These are phyloP conservation scores for Oreochromis mossambicus DNA, from an alignment of 2,797 vertebrate genomes.

Conservation along the genomic window DNA sequence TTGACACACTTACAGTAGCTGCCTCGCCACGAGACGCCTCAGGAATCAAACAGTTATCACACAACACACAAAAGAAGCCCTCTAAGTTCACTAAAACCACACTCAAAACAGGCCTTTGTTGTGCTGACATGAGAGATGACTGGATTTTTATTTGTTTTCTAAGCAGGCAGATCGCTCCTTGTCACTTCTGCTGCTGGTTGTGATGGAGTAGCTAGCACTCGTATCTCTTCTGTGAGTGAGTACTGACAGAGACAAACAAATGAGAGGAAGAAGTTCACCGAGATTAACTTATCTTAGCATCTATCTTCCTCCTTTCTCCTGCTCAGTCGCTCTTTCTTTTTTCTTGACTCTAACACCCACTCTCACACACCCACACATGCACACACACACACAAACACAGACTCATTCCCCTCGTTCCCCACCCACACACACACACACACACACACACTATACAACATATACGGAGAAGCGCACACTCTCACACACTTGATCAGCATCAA, in stretches of 20 bases:
- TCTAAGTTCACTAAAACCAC: conserved; percentile 76
- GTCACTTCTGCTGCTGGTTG: conserved; percentile 62
- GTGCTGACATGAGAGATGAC: conserved; percentile 76
- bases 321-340: conserved; percentile 48
- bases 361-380: conserved; percentile 58
- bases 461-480: conserved; percentile 10
- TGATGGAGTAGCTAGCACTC: conserved; percentile 64
- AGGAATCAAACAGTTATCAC: conserved; percentile 72
- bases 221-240: conserved; percentile 58
- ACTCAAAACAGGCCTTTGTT: conserved; percentile 75
- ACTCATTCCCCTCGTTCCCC: conserved; percentile 60
- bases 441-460: conserved; percentile 17
- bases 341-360: conserved; percentile 65
- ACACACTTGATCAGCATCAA: conserved; percentile 76
- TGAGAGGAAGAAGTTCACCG: conserved; percentile 68
- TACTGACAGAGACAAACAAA: conserved; percentile 69
- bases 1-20: conserved; percentile 75
- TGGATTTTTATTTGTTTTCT: conserved; percentile 77
- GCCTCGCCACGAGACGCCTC: conserved; percentile 69
- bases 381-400: conserved; percentile 54
- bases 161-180: conserved; percentile 69
- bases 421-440: conserved; percentile 31
- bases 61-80: conserved; percentile 67
- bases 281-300: conserved; percentile 72
- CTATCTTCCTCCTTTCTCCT: conserved; percentile 62